These are phyloP conservation scores for Scolanthus callimorphus DNA, from an alignment of 92 coral and sea anemone species.

Conservation along the genomic window DNA sequence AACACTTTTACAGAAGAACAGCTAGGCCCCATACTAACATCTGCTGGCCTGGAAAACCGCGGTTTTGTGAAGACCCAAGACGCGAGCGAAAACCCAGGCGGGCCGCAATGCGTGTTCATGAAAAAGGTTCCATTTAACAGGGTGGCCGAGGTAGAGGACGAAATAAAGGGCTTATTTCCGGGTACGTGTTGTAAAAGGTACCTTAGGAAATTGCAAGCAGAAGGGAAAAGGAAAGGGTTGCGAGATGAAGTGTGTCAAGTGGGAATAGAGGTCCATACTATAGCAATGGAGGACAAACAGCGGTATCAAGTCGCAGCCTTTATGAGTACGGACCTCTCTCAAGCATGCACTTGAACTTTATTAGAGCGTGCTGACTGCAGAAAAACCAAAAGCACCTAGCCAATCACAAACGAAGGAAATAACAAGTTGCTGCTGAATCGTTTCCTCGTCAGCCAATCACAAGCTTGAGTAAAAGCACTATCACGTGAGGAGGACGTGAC, in stretches of 20 bases:
- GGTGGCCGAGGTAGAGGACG: neutral
- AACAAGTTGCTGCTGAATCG: too few relatives aligned
- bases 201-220: neutral
- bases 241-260: neutral
- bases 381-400: too few relatives aligned
- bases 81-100: neutral
- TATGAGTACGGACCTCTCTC: too few relatives aligned
- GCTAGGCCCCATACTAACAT: neutral
- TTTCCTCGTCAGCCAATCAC: too few relatives aligned
- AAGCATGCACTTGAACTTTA: too few relatives aligned
- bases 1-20: neutral
- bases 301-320: too few relatives aligned
- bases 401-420: too few relatives aligned
- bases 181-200: neutral
- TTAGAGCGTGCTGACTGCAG: too few relatives aligned
- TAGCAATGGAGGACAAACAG: too few relatives aligned
- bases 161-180: neutral
- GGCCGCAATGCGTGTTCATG: neutral
- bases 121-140: neutral
- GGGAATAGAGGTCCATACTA: neutral
- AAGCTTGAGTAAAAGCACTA: too few relatives aligned
- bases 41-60: neutral
- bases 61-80: neutral
- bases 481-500: too few relatives aligned
- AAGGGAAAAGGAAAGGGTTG: neutral